Conservation (phyloP, 2,888 invertebrate species). For the Odontomyia ornata region DNA sequence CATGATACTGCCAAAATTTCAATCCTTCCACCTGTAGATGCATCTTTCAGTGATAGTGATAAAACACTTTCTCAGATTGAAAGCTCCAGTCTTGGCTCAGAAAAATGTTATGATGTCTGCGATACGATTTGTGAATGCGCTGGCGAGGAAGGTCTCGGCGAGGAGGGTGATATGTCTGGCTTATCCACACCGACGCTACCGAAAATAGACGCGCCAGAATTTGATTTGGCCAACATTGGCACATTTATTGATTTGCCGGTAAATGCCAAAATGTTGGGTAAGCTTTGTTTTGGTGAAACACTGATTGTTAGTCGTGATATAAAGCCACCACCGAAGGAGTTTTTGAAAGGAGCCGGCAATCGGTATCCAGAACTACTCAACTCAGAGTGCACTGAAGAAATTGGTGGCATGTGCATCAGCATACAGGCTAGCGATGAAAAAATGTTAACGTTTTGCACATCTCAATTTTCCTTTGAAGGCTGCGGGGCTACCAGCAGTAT, state of each 20-base stretch:
- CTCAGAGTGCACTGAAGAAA: background rate
- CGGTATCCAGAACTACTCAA: background rate
- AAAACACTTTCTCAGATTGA: background rate
- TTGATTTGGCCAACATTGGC: background rate
- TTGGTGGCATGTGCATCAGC: conserved; percentile 28
- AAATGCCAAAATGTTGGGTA: background rate
- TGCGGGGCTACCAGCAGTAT: conserved; percentile 7
- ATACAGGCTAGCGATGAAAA: background rate
- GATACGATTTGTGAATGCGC: background rate
- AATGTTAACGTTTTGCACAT: background rate
- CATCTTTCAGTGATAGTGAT: no score
- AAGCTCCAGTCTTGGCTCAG: background rate
- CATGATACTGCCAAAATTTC: background rate
- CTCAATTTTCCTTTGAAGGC: conserved; percentile 28
- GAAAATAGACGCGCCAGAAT: background rate
- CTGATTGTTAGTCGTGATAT: background rate
- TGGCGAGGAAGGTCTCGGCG: background rate
- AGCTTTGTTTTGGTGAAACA: conserved; percentile 15
- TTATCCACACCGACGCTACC: background rate
- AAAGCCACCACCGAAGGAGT: background rate
- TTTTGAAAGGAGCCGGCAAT: background rate
- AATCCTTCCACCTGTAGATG: background rate
- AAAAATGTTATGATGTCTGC: background rate
- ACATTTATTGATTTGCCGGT: conserved; percentile 21
- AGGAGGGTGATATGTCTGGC: background rate